Base-by-base conservation (phyloP, 2,888 invertebrate species). In the Danaus chrysippus region DNA sequence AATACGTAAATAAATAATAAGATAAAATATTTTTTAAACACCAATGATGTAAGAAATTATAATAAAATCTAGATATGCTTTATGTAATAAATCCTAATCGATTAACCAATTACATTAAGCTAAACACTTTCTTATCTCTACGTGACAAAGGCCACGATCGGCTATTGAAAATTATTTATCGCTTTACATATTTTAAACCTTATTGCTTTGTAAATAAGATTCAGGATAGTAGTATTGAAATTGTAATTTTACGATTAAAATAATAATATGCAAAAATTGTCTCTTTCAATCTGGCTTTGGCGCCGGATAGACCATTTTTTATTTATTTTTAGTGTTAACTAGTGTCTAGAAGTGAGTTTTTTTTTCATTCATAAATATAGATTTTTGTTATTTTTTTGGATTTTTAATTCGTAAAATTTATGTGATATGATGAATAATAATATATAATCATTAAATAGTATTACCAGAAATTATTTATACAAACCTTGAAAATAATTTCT, bases 61-160 rank as follows among this genome's bases (percentile, higher is more conserved):
- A 49, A 17, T 17, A 17, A 49, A 17, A 17, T 49, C 9, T 49
- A 17, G 11, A 46, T 6, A 46, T 17, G 23, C 23, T 6, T 34
- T 17, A 49, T 49, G 49, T 49, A 11, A 49, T 49, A 49, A 52
- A 49, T 42, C 13, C 12, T 6, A 13, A 17, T 42, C 42, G 58
- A 64, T 64, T 66, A 63, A 62, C 53, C 46, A 56, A 34, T 34
- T 56, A 67, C 62, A 62, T 58, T 63, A 62, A 44, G 56, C 56
- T 68, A 66, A 71, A 66, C 67, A 65, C 62, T 15, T 54, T 42
- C 9, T 71, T 71, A 72, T 72, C 72, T 52, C 42, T 72, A 72
- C 72, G 72, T 72, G 72, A 72, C 72, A 57, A 54, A 54, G 52
- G 17, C 58, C 70, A 71, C 68, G 71, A 66, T 55, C 58, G 61